Conservation (phyloP, 2,888 invertebrate species). For the Xanthia togata region DNA sequence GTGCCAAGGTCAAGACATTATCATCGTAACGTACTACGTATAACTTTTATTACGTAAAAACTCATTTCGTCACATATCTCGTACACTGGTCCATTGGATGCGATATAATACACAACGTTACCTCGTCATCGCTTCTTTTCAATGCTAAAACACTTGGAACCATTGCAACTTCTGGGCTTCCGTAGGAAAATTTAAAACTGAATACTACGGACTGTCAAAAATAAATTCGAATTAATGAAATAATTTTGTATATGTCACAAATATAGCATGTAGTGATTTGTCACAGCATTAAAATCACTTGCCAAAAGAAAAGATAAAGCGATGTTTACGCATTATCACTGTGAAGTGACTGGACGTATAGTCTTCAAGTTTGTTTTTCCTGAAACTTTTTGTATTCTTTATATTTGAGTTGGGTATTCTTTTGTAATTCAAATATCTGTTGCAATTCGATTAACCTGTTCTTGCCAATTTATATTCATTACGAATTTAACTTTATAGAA, state of each 20-base stretch:
- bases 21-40: constrained; percentile 22
- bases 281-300: constrained; percentile 10
- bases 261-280: constrained; percentile 41
- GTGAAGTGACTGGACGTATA: background rate
- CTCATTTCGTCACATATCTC: constrained; percentile 48
- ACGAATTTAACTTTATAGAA: background rate
- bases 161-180: constrained; percentile 52
- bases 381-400: background rate
- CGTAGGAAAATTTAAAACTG: constrained; percentile 19
- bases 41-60: constrained; percentile 51
- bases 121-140: constrained; percentile 25
- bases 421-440: constrained; percentile 6
- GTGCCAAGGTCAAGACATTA: constrained; percentile 44
- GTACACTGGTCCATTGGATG: constrained; percentile 58
- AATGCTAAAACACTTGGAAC: constrained; percentile 52
- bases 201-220: constrained; percentile 21
- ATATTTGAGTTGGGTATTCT: background rate
- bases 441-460: background rate
- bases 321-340: constrained; percentile 27
- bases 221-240: constrained; percentile 28
- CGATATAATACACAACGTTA: constrained; percentile 30
- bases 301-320: constrained; percentile 23
- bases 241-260: constrained; percentile 36
- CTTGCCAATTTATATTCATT: background rate
- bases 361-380: constrained; percentile 1